Evolutionary conservation across 2,113 vertebrate genomes (phyloP), one percentile per base, ranked within the genome.

Genomic region (Upupa epops): DNA sequence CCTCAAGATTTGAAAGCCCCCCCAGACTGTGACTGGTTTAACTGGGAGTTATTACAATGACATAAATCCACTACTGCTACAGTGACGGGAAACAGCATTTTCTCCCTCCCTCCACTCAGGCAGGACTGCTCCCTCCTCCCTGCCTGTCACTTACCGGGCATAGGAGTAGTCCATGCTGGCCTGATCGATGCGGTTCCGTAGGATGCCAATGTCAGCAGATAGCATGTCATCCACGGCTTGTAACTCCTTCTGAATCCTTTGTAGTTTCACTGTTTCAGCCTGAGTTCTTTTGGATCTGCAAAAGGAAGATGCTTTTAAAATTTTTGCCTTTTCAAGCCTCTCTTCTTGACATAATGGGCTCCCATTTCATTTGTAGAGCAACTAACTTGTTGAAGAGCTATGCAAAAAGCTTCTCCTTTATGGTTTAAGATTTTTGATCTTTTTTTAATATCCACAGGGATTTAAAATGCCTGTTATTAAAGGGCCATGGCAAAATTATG

Each of bases 221-320:
- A 99, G 98, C 97, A 99, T 98, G 96, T 99, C 98, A 88, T 99
- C 99, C 64, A 99, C 97, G 52, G 98, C 97, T 93, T 99, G 99
- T 8, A 99, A 97, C 91, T 99, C 98, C 90, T 98, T 99, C 97
- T 99, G 99, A 92, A 99, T 98, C 68, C 98, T 97, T 88, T 98
- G 98, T 45, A 99, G 97, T 92, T 99, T 99, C 89, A 98, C 96
- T 3, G 98, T 97, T 94, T 99, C 99, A 9, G 98, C 99, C 77
- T 98, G 98, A 59, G 99, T 99, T 97, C 98, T 98, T 96, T 98
- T 98, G 77, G 99, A 99, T 95, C 99, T 99, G 96, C 74, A 94
- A 93, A 89, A 89, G 25, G 68, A 93, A 79, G 61, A 78, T 21
- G 9, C 2, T 34, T 59, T 34, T 5, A 26, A 42, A 42, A 9